Percentiles rank a stretch among this genome's conserved stretches.
phyloP scores from a whole-genome alignment of 1,140 invertebrate genomes.

The Musca vetustissima region DNA sequence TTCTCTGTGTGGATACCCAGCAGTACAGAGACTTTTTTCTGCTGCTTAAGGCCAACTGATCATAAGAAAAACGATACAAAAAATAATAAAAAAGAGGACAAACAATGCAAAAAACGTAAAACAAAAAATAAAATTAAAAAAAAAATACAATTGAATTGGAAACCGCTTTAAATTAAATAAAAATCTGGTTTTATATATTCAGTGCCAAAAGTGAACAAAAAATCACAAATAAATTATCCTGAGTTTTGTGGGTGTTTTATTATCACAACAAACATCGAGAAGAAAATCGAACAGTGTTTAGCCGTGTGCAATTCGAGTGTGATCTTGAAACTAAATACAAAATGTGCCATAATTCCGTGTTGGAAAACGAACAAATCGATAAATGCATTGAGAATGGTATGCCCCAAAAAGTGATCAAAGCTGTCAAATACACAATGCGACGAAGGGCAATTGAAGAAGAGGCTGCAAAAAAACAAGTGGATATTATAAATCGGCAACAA shows the following conservation, averaged over 20 bases:
- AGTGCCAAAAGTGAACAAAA: too few relatives aligned
- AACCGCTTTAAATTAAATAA: not conserved
- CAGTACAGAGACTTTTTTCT: not conserved
- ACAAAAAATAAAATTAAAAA: not conserved
- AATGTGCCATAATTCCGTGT: constrained; percentile 53
- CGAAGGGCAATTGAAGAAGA: constrained; percentile 38
- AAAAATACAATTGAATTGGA: not conserved
- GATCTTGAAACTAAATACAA: constrained; percentile 31
- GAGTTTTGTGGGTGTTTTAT: too few relatives aligned
- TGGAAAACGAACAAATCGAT: constrained; percentile 52
- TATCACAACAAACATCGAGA: too few relatives aligned
- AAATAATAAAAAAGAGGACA: not conserved
- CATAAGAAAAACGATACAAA: not conserved
- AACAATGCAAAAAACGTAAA: not conserved
- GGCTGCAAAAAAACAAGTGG: constrained; percentile 1
- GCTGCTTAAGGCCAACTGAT: not conserved
- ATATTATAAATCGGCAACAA: constrained; percentile 9
- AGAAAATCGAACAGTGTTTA: too few relatives aligned
- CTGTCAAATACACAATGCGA: constrained; percentile 46
- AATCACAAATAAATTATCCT: too few relatives aligned
- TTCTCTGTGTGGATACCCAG: constrained; percentile 10
- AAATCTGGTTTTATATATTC: not conserved
- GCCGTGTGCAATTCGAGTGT: not conserved
- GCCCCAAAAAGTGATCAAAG: constrained; percentile 48
- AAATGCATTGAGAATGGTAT: constrained; percentile 46